Percentiles rank a stretch among this genome's conserved stretches.
Conservation (phyloP, 1,140 invertebrate species). For the Tachypleus tridentatus region DNA sequence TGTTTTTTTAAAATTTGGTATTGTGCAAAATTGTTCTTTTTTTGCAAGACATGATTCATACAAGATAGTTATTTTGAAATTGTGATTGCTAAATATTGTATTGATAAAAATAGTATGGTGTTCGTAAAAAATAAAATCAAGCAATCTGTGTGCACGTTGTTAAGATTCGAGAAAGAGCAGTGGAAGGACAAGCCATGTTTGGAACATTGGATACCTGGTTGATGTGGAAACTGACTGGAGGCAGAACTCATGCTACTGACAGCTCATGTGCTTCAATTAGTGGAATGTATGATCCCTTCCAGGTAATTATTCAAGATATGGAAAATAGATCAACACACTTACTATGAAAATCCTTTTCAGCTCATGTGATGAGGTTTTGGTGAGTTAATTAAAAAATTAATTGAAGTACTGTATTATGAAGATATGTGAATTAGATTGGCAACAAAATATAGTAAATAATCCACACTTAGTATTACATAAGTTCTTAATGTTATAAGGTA, state of each 20-base stretch:
- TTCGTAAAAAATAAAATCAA: no score
- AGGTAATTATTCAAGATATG: conserved; percentile 29
- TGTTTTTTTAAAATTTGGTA: neutral
- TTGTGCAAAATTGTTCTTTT: conserved; percentile 1
- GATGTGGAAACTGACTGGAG: conserved; percentile 60
- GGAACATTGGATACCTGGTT: conserved; percentile 93
- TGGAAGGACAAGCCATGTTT: conserved; percentile 53
- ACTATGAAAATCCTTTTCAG: neutral
- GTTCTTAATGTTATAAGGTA: conserved; percentile 15
- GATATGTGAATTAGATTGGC: neutral
- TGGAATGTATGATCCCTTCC: conserved; percentile 86
- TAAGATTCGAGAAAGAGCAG: conserved; percentile 40
- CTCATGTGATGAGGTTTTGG: neutral
- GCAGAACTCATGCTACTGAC: conserved; percentile 63
- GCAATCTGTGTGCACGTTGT: neutral
- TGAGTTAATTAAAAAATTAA: neutral
- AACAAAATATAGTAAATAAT: neutral
- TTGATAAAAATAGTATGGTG: neutral
- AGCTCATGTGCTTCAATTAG: conserved; percentile 77
- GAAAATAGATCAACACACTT: conserved; percentile 9
- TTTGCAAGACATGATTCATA: conserved; percentile 2
- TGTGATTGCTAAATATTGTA: neutral
- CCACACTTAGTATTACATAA: conserved; percentile 15
- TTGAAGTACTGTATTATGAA: neutral
- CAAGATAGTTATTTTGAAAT: conserved; percentile 3